Evolutionary conservation across 1,140 invertebrate species (phyloP), one percentile per base, ranked within the genome.

Genomic region (Euwallacea fornicatus): DNA sequence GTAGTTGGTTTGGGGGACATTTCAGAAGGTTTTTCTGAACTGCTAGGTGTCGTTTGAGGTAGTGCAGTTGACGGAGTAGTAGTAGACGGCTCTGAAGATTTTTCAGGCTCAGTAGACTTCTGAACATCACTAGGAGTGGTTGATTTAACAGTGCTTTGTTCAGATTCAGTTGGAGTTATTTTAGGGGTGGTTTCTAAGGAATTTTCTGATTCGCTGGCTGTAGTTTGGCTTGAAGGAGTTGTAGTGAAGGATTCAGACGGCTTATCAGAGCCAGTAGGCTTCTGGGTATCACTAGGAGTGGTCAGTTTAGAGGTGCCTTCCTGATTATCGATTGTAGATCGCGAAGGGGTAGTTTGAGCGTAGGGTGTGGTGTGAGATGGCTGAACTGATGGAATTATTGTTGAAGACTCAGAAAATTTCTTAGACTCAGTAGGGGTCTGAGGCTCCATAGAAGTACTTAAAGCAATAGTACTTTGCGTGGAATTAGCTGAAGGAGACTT

Each of bases 111-210:
- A 21, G 15, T 41, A 43, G 60, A 62, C 43, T 62, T 62, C 42
- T 21, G 10, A 9, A 2, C 9, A 10, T 42, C 60, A 42, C n/a
- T 62, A 9, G 60, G 55, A 58, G 55, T 58, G 9, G 59, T 61
- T 8, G 59, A 16, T 10, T 58, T 33, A 58, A 9, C 4, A 43
- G 33, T 41, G 11, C 10, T 46, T 62, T 13, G 62, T 13, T 63
- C 53, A 15, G 61, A 44, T 0, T 65, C 62, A 21, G 42, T 4
- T 9, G 65, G 55, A 13, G 54, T 44, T 44, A 41, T 6, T 56
- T 63, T 63, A 15, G 69, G 60, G 7, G 60, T 64, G 42, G 60
- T 59, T 64, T 69, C 59, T 61, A 11, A 7, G 21, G 60, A 50
- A 11, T 54, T 42, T 8, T 15, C 42, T 15, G 68, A 7, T 55